Conservation (phyloP, 2,113 vertebrate species). For the Plotosus lineatus region DNA sequence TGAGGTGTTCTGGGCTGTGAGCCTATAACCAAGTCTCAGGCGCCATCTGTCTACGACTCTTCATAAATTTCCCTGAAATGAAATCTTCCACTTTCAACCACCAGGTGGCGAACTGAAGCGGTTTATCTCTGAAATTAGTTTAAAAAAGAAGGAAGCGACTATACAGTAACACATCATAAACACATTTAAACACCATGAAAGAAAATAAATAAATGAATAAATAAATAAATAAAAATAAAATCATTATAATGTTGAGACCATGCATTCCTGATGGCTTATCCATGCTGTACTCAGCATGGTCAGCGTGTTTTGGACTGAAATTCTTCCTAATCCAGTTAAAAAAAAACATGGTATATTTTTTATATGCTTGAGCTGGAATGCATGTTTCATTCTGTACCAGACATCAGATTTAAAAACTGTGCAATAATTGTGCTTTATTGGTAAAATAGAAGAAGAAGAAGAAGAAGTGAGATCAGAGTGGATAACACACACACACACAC, state of each 20-base stretch:
- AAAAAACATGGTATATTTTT: too few relatives aligned
- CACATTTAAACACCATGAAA: too few relatives aligned
- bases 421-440: not conserved
- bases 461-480: not conserved
- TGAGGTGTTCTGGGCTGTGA: too few relatives aligned
- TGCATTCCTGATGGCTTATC: not conserved
- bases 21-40: slow-evolving; percentile 40
- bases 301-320: not conserved
- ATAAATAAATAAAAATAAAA: not conserved
- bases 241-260: not conserved
- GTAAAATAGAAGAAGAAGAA: too few relatives aligned
- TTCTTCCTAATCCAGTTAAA: not conserved
- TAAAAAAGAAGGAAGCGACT: not conserved
- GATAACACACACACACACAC: not conserved
- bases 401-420: not conserved
- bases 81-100: slow-evolving; percentile 48
- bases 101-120: slow-evolving; percentile 57
- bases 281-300: not conserved
- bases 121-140: not conserved
- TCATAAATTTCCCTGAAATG: not conserved
- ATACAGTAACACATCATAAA: too few relatives aligned
- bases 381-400: not conserved
- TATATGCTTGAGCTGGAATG: not conserved
- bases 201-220: too few relatives aligned
- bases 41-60: slow-evolving; percentile 61